Conservation (phyloP, 2,888 invertebrate species). For the Latheticus oryzae region DNA sequence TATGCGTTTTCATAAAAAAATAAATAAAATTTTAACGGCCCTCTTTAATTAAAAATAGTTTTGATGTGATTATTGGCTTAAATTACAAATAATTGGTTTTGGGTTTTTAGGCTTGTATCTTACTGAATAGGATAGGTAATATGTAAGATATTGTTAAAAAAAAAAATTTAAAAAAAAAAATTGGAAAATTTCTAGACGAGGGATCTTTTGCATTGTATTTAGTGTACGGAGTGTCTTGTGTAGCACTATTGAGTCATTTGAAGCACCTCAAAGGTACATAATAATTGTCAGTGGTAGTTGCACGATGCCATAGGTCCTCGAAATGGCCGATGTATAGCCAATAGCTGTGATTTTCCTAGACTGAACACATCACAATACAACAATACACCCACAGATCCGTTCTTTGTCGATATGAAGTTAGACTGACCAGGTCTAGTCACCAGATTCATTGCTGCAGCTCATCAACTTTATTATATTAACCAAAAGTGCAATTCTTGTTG, state of each 20-base stretch:
- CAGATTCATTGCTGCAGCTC: conserved; percentile 53
- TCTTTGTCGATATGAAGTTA: conserved; percentile 53
- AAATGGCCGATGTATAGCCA: conserved; percentile 58
- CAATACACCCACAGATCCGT: conserved; percentile 44
- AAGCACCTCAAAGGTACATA: conserved; percentile 53
- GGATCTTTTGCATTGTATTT: conserved; percentile 41
- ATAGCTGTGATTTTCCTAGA: conserved; percentile 72
- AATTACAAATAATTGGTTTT: conserved; percentile 56
- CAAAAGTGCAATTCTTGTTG: conserved; percentile 59
- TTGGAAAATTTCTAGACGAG: conserved; percentile 20
- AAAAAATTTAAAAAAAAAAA: conserved; percentile 18
- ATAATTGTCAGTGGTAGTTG: conserved; percentile 51
- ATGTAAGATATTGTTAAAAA: conserved; percentile 51
- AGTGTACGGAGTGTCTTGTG: conserved; percentile 57
- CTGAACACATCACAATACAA: conserved; percentile 57
- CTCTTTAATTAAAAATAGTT: conserved; percentile 55
- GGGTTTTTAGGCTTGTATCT: conserved; percentile 58
- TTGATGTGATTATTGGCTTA: conserved; percentile 57
- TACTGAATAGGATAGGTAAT: conserved; percentile 49
- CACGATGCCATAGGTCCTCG: conserved; percentile 56
- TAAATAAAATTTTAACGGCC: conserved; percentile 44
- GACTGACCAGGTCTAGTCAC: conserved; percentile 61
- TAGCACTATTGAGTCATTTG: conserved; percentile 55
- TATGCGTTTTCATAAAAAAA: conserved; percentile 37
- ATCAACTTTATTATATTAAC: conserved; percentile 46